These are phyloP conservation scores for Diadophis punctatus DNA, from an alignment of 2,113 vertebrate species.

Conservation along the genomic window DNA sequence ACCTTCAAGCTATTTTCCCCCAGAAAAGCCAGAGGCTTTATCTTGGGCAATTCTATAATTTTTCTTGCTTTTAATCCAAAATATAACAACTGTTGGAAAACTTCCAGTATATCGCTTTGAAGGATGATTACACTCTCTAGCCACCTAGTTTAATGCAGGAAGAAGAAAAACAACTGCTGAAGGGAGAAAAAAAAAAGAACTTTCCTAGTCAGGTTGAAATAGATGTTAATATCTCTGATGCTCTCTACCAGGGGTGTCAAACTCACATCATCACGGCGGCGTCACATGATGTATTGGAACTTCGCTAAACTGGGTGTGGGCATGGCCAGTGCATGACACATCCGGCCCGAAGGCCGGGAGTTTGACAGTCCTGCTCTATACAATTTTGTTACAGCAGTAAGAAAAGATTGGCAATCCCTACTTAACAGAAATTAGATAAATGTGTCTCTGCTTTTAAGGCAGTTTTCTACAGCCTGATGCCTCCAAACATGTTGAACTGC, in stretches of 20 bases:
- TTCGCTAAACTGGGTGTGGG: too few relatives aligned
- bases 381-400: background rate
- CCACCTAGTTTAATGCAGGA: background rate
- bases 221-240: background rate
- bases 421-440: background rate
- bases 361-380: background rate
- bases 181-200: background rate
- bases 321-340: too few relatives aligned
- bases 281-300: too few relatives aligned
- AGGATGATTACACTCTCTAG: background rate
- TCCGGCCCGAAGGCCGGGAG: too few relatives aligned
- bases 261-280: too few relatives aligned
- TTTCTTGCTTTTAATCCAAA: constrained; percentile 10
- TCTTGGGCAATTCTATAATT: background rate
- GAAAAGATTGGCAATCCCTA: background rate
- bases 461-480: background rate
- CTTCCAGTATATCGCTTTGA: background rate
- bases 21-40: background rate
- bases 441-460: background rate
- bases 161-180: background rate
- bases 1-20: background rate
- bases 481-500: background rate
- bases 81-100: constrained; percentile 9
- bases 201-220: background rate
- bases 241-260: too few relatives aligned